phyloP scores from a whole-genome alignment of 1,140 invertebrate species.

The Frieseomelitta varia region DNA sequence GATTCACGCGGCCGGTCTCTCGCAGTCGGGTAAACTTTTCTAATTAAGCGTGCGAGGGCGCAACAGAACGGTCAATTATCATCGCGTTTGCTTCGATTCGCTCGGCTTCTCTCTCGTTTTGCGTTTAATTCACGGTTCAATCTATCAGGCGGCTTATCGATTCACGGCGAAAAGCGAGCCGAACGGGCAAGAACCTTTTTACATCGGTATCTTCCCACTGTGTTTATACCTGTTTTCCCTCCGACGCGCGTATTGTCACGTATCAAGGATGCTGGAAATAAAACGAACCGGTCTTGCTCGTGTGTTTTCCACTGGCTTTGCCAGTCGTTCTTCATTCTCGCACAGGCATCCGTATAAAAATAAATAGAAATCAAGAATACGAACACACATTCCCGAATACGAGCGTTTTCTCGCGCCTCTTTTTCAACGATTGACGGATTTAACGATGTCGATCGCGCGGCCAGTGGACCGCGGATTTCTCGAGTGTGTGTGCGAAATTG shows the following conservation, averaged over 20 bases:
- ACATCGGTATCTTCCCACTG: not conserved
- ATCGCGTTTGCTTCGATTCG: conserved; percentile 37
- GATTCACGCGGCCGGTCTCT: not conserved
- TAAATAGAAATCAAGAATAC: not conserved
- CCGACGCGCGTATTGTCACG: not conserved
- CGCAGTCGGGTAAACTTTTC: conserved; percentile 33
- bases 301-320: not conserved
- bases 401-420: not conserved
- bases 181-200: not conserved
- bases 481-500: too few relatives aligned
- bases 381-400: too few relatives aligned
- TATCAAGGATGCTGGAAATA: not conserved
- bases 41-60: conserved; percentile 46
- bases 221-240: not conserved
- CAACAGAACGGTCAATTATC: conserved; percentile 45
- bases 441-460: not conserved
- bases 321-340: not conserved
- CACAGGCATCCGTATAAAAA: not conserved
- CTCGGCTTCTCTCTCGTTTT: conserved; percentile 13
- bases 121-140: conserved; percentile 43
- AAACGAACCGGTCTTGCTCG: not conserved
- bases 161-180: not conserved
- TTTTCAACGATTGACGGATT: not conserved
- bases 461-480: not conserved
- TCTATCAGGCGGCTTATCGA: conserved; percentile 20